These are phyloP conservation scores for Egretta garzetta DNA, from an alignment of 2,113 vertebrate genomes.

Conservation along the genomic window DNA sequence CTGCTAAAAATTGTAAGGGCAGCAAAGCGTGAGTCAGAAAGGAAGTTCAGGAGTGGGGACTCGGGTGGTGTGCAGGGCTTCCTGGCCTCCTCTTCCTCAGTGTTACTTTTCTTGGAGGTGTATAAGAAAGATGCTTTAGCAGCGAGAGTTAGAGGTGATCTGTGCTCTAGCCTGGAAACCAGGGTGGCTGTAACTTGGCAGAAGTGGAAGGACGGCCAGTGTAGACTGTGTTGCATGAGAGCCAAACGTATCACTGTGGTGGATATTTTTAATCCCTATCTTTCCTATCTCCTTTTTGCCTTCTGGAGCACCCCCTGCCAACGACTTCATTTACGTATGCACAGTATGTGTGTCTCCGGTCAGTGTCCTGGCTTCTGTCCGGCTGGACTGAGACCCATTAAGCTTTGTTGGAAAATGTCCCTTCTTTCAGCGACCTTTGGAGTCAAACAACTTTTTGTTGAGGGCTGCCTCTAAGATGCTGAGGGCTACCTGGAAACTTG, in stretches of 20 bases:
- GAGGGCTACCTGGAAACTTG: not conserved
- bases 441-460: not conserved
- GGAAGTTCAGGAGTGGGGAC: not conserved
- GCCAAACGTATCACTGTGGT: not conserved
- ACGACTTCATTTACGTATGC: rapidly evolving
- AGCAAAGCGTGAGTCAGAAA: not conserved
- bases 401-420: not conserved
- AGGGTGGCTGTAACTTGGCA: not conserved
- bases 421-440: not conserved
- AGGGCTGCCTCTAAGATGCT: not conserved
- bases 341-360: not conserved
- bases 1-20: not conserved
- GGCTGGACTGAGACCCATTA: not conserved
- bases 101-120: not conserved
- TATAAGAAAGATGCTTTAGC: not conserved
- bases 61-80: rapidly evolving
- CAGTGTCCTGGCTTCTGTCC: not conserved
- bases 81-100: not conserved
- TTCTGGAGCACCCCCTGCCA: not conserved
- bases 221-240: rapidly evolving
- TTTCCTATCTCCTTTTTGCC: not conserved
- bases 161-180: not conserved
- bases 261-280: not conserved
- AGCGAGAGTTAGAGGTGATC: not conserved
- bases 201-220: not conserved